phyloP scores from a whole-genome alignment of 2,888 invertebrate genomes.

The Eueremaeus valkanovi region DNA sequence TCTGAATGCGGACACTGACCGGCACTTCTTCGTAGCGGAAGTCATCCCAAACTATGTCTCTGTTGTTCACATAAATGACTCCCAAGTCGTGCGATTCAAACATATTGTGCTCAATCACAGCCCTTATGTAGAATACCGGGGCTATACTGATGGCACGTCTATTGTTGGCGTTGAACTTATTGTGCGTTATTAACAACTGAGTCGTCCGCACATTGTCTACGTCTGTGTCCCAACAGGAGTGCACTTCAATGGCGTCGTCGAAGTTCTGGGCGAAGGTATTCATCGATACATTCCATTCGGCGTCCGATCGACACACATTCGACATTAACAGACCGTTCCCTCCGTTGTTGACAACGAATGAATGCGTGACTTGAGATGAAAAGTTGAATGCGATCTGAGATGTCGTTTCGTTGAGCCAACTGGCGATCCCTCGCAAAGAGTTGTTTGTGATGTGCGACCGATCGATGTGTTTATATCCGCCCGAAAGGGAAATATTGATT shows the following conservation, averaged over 20 bases:
- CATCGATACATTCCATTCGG: constrained; percentile 76
- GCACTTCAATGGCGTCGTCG: constrained; percentile 72
- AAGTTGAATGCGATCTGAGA: constrained; percentile 75
- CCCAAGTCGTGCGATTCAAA: constrained; percentile 78
- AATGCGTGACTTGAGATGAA: constrained; percentile 73
- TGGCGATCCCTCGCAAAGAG: constrained; percentile 79
- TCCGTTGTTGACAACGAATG: constrained; percentile 77
- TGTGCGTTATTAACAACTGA: constrained; percentile 76
- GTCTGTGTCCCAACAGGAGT: constrained; percentile 68
- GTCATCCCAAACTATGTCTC: constrained; percentile 53
- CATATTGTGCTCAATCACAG: constrained; percentile 78
- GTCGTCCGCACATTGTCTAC: constrained; percentile 48
- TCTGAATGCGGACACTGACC: constrained; percentile 67
- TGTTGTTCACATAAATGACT: constrained; percentile 76
- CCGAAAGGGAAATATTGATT: constrained; percentile 89
- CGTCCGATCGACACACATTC: constrained; percentile 72
- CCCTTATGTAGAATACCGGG: constrained; percentile 74
- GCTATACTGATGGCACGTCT: constrained; percentile 69
- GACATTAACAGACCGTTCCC: constrained; percentile 86
- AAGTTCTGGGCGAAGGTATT: constrained; percentile 76
- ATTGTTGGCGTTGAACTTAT: constrained; percentile 69
- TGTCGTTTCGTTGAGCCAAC: constrained; percentile 80
- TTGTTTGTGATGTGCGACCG: constrained; percentile 79
- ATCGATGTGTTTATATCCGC: constrained; percentile 89
- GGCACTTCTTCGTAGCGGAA: constrained; percentile 65